Conservation (phyloP, 2,113 vertebrate genomes). For the Rutilus rutilus region DNA sequence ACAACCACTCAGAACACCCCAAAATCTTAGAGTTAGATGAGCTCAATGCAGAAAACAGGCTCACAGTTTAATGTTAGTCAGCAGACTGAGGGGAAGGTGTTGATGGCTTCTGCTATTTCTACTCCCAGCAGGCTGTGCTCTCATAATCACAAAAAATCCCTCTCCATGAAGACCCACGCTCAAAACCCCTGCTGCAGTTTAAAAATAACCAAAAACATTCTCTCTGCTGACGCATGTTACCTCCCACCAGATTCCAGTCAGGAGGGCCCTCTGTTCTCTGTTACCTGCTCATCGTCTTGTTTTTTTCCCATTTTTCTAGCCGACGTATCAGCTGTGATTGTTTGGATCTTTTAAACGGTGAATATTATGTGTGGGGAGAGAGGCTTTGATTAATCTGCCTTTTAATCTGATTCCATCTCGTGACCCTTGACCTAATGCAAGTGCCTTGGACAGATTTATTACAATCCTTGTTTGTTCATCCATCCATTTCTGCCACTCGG, state of each 20-base stretch:
- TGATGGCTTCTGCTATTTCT: constrained; percentile 41
- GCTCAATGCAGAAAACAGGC: background rate
- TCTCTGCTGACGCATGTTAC: constrained; percentile 22
- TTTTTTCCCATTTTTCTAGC: background rate
- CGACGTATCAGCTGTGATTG: constrained; percentile 46
- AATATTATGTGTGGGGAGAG: constrained; percentile 45
- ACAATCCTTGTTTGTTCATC: constrained; percentile 25
- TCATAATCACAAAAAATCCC: constrained; percentile 21
- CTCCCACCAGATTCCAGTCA: constrained; percentile 13
- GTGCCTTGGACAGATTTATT: constrained; percentile 42
- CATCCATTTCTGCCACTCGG: background rate
- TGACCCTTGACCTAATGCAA: constrained; percentile 43
- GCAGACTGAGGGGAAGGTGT: constrained; percentile 9
- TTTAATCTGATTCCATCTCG: constrained; percentile 46
- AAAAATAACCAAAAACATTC: constrained; percentile 39
- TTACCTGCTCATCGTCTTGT: constrained; percentile 10
- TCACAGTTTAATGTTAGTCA: constrained; percentile 4
- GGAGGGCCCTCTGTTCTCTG: background rate
- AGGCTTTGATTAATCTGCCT: constrained; percentile 51
- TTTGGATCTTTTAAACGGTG: constrained; percentile 55
- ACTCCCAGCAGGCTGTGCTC: constrained; percentile 24
- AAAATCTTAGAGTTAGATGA: background rate
- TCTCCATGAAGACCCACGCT: background rate
- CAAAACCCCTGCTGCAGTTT: background rate
- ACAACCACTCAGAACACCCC: background rate